Evolutionary conservation across 2,797 vertebrate genomes (phyloP).

Genomic region (Gymnoscopelus braueri): DNA sequence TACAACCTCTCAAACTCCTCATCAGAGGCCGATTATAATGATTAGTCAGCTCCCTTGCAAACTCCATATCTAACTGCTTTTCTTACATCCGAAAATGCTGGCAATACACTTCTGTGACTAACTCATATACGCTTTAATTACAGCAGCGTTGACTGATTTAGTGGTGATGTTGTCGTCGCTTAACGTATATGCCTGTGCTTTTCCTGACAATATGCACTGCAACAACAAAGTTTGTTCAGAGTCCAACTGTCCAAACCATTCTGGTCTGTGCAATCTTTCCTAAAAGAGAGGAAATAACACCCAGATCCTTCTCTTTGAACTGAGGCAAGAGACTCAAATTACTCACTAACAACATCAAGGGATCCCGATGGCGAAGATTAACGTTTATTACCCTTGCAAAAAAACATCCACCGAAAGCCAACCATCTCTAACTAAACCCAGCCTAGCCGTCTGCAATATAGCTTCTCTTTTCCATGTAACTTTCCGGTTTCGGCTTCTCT

Average conservation of each 20-base stretch:
- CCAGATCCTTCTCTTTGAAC: background rate
- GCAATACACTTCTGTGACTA: slow-evolving; percentile 9
- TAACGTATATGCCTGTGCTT: slow-evolving; percentile 2
- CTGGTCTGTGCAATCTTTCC: background rate
- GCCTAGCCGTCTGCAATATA: background rate
- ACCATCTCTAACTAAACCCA: background rate
- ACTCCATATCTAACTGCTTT: background rate
- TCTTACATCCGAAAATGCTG: slow-evolving; percentile 1
- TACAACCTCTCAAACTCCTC: background rate
- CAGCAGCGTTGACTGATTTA: slow-evolving; percentile 2
- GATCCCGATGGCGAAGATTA: background rate
- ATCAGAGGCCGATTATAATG: slow-evolving; percentile 6
- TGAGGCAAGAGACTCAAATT: background rate
- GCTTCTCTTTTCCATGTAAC: background rate
- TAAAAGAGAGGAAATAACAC: background rate
- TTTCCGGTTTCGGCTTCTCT: background rate
- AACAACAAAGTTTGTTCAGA: background rate
- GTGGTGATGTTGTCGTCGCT: background rate
- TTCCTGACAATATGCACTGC: background rate
- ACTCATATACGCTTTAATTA: slow-evolving; percentile 2
- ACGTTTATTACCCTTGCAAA: background rate
- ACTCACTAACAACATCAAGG: background rate
- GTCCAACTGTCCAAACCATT: background rate
- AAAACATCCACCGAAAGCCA: background rate
- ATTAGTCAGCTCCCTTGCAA: slow-evolving; percentile 9